Evolutionary conservation across 2,888 invertebrate genomes (phyloP).

Genomic region (Cistogaster globosa): DNA sequence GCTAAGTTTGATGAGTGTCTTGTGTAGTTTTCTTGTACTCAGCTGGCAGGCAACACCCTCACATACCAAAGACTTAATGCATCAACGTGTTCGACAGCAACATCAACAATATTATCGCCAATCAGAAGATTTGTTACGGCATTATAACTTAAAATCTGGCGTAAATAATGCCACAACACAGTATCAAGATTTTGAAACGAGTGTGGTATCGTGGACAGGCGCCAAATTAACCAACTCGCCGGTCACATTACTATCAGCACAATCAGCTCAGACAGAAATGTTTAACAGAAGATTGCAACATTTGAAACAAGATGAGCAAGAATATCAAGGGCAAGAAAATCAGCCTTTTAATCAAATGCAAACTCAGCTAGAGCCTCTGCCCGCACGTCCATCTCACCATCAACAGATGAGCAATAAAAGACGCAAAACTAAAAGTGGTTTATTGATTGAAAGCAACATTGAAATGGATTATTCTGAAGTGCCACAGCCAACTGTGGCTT

Average conservation of each 20-base stretch:
- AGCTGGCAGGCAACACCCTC: constrained; percentile 60
- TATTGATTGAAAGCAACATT: constrained; percentile 80
- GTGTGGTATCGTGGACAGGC: constrained; percentile 79
- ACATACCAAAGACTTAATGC: constrained; percentile 72
- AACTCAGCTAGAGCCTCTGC: too few relatives aligned
- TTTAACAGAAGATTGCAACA: constrained; percentile 50
- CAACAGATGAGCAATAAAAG: constrained; percentile 60
- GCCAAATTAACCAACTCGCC: constrained; percentile 71
- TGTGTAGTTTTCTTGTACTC: constrained; percentile 37
- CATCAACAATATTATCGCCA: constrained; percentile 56
- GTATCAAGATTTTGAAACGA: constrained; percentile 74
- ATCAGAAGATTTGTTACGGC: constrained; percentile 56
- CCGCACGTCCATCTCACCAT: too few relatives aligned
- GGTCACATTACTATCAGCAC: constrained; percentile 44
- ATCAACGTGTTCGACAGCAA: constrained; percentile 70
- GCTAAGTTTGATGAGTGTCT: constrained; percentile 34
- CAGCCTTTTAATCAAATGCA: neutral
- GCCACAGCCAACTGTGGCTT: constrained; percentile 17
- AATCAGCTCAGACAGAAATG: constrained; percentile 45
- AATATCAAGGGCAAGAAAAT: constrained; percentile 30
- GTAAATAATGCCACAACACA: constrained; percentile 58
- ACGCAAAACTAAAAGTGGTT: constrained; percentile 81
- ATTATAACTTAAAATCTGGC: constrained; percentile 39
- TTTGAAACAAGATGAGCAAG: constrained; percentile 66
- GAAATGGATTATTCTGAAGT: constrained; percentile 66